phyloP scores from a whole-genome alignment of 2,113 vertebrate genomes.

The Tiliqua scincoides region DNA sequence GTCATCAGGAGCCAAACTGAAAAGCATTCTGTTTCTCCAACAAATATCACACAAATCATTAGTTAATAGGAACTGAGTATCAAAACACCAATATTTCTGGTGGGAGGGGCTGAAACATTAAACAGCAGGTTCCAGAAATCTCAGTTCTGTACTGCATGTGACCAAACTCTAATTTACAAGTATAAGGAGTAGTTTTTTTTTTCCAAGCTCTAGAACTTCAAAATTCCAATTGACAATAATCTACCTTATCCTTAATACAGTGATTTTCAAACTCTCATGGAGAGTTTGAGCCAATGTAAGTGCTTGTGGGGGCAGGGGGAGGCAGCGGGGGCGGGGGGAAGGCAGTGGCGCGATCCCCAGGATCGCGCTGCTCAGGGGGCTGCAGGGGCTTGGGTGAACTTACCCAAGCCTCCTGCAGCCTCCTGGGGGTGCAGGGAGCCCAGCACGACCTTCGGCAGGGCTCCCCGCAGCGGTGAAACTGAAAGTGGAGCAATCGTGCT shows the following conservation, averaged over 20 bases:
- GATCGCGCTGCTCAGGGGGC: too few relatives aligned
- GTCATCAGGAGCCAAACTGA: conserved; percentile 48
- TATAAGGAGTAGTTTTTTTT: neutral
- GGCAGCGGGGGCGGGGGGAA: too few relatives aligned
- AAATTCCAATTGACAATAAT: conserved; percentile 5
- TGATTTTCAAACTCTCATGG: too few relatives aligned
- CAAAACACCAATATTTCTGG: neutral
- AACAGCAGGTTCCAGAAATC: neutral
- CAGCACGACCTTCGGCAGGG: too few relatives aligned
- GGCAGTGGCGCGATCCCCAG: too few relatives aligned
- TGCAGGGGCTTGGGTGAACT: too few relatives aligned
- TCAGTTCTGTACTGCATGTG: neutral
- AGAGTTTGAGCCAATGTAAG: too few relatives aligned
- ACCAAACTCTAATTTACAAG: conserved; percentile 5
- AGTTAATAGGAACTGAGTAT: neutral
- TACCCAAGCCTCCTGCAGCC: too few relatives aligned
- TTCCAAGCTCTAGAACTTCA: neutral
- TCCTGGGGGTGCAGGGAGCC: too few relatives aligned
- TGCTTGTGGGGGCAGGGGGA: too few relatives aligned
- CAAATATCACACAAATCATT: neutral
- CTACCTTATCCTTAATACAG: neutral
- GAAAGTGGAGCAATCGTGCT: too few relatives aligned
- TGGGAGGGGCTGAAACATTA: conserved; percentile 18
- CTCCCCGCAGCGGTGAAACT: too few relatives aligned
- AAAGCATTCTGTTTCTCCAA: conserved; percentile 44